A percentile compares a stretch with the other conserved stretches of the same genome.
Evolutionary conservation across 2,888 invertebrate species (phyloP).

Genomic region (Thalpophila matura): DNA sequence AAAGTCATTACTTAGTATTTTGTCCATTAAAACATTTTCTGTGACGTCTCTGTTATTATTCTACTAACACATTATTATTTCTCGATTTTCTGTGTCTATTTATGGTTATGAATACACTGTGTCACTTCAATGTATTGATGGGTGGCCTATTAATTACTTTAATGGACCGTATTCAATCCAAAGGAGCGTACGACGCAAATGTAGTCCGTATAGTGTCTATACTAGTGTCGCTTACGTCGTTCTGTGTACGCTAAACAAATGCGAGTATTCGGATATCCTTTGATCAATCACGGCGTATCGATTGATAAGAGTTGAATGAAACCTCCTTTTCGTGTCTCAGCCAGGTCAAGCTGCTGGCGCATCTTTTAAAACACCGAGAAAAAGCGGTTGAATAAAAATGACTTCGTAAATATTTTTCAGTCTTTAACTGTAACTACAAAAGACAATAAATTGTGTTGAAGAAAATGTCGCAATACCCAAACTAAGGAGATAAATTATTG

Average conservation of each 20-base stretch:
- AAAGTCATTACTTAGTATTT: slow-evolving; percentile 1
- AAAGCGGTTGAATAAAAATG: no score
- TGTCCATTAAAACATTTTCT: slow-evolving; percentile 4
- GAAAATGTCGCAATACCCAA: no score
- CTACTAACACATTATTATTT: slow-evolving; percentile 8
- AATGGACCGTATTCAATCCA: slow-evolving; percentile 6
- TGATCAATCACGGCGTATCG: background rate
- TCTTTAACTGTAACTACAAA: no score
- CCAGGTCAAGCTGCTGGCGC: no score
- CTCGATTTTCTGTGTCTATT: slow-evolving; percentile 5
- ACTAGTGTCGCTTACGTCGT: slow-evolving; percentile 11
- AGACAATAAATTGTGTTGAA: no score
- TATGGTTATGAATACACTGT: slow-evolving; percentile 14
- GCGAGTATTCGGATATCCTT: background rate
- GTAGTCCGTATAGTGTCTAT: background rate
- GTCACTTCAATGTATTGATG: slow-evolving; percentile 11
- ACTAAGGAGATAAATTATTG: no score
- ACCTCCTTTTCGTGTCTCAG: no score
- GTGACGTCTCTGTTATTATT: background rate
- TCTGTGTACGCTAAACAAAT: background rate
- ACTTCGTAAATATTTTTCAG: no score
- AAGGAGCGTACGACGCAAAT: background rate
- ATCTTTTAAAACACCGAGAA: no score
- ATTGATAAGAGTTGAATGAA: background rate
- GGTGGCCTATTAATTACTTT: slow-evolving; percentile 39